phyloP scores from a whole-genome alignment of 2,888 invertebrate species.

The Drosophila rellima region DNA sequence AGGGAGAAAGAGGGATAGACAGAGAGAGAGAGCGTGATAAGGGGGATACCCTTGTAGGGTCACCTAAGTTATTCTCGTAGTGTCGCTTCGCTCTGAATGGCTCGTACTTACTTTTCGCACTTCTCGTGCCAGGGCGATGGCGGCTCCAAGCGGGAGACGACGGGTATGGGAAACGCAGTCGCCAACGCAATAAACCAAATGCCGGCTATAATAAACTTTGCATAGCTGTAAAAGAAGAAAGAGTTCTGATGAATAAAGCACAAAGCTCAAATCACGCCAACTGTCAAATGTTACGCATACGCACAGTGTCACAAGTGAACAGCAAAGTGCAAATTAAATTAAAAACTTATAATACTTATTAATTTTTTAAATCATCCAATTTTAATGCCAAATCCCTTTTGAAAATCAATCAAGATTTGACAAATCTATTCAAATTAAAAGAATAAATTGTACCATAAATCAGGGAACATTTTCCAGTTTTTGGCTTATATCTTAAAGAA shows the following conservation, averaged over 20 bases:
- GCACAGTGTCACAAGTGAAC: not conserved
- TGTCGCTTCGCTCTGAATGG: constrained; percentile 15
- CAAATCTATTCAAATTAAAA: too few species aligned
- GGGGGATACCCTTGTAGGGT: not conserved
- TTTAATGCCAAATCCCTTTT: too few species aligned
- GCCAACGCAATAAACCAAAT: constrained; percentile 88
- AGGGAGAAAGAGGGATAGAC: not conserved
- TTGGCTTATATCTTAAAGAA: too few species aligned
- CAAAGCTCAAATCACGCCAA: constrained; percentile 1
- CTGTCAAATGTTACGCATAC: constrained; percentile 6
- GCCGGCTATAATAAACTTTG: constrained; percentile 84
- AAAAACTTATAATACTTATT: not conserved
- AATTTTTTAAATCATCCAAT: too few species aligned
- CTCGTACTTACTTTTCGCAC: constrained; percentile 89
- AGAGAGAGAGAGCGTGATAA: not conserved
- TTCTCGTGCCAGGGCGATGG: constrained; percentile 88
- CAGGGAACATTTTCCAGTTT: too few species aligned
- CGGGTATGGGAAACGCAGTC: constrained; percentile 92
- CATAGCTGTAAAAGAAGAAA: constrained; percentile 78
- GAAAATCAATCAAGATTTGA: too few species aligned
- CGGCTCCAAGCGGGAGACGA: constrained; percentile 90
- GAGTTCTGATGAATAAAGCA: constrained; percentile 19
- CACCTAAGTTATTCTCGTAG: constrained; percentile 1
- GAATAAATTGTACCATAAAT: too few species aligned
- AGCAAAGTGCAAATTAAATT: not conserved